Evolutionary conservation across 2,797 vertebrate genomes (phyloP), one percentile per base, ranked within the genome.

Genomic region (Gastrophryne carolinensis): DNA sequence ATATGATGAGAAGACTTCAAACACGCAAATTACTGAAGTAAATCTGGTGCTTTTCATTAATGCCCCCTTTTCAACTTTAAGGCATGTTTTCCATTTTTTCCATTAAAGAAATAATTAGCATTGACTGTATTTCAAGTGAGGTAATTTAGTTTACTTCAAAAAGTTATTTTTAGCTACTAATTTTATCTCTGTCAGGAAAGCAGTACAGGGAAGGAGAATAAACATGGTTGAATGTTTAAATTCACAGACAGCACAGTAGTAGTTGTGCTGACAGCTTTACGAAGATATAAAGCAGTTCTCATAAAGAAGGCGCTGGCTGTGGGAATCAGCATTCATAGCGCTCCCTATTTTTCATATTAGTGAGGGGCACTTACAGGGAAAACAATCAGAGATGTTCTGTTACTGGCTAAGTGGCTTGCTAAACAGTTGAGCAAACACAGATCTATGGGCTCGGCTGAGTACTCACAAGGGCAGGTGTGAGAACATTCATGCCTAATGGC

Each of bases 151-250:
- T 69, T 54, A n/a, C 73, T 17, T 62, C 73, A 63, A 26, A n/a
- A 29, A 49, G 11, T 32, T 53, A 17, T 63, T 41, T 76, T 56
- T 56, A n/a, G 47, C 15, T 62, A 23, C 66, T 70, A 44, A 76
- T 76, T 76, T 62, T 76, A 39, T 53, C 64, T 21, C 24, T 69
- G 65, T 70, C 65, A 76, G 27, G 19, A 27, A 60, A 69, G 30
- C 2, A 35, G 26, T 56, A 19, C 49, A 44, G 49, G 56, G 30
- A 41, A 19, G 13, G 15, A 26, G 8, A 10, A 54, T 70, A 76
- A 76, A 76, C 66, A 70, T 39, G 23, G 57, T 10, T 23, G 15
- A 7, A 34, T 44, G 56, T 62, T 47, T 41, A 35, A 44, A 62
- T 60, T 53, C 27, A 30, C 24, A 24, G 27, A 24, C 13, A 63